These are phyloP conservation scores for Antechinus stuartii DNA, from an alignment of 2,113 vertebrate species.

Conservation along the genomic window DNA sequence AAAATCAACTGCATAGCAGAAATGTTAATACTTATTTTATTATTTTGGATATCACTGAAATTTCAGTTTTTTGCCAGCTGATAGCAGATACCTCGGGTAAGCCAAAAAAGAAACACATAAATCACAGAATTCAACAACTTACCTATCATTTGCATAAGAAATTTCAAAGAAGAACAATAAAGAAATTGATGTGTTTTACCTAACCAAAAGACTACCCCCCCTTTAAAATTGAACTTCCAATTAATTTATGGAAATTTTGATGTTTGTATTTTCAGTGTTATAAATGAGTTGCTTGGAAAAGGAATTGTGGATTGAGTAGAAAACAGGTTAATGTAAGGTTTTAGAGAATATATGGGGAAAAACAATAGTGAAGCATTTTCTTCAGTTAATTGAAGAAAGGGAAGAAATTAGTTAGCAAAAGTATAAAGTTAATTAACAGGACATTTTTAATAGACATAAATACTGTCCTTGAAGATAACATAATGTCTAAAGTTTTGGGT, in stretches of 20 bases:
- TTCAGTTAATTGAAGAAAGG: too few species aligned
- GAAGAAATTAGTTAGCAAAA: too few species aligned
- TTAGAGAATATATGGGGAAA: background rate
- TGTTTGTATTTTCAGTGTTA: background rate
- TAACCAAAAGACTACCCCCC: background rate
- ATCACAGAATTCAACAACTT: background rate
- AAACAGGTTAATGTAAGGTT: too few species aligned
- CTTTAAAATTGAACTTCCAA: background rate
- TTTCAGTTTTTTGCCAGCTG: background rate
- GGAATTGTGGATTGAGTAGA: too few species aligned
- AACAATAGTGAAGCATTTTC: too few species aligned
- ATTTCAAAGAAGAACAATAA: slow-evolving; percentile 1
- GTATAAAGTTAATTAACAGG: too few species aligned
- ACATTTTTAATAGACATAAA: background rate
- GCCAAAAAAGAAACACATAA: background rate
- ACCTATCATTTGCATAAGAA: slow-evolving; percentile 1
- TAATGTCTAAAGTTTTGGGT: too few species aligned
- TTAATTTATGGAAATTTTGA: background rate
- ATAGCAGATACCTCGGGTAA: background rate
- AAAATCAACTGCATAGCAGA: background rate
- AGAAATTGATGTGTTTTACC: slow-evolving; percentile 5
- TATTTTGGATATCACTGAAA: background rate
- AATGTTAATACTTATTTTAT: slow-evolving; percentile 40
- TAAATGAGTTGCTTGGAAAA: too few species aligned
- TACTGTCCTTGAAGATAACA: too few species aligned